Conservation (phyloP, 2,888 invertebrate species). For the Ctena decussata region DNA sequence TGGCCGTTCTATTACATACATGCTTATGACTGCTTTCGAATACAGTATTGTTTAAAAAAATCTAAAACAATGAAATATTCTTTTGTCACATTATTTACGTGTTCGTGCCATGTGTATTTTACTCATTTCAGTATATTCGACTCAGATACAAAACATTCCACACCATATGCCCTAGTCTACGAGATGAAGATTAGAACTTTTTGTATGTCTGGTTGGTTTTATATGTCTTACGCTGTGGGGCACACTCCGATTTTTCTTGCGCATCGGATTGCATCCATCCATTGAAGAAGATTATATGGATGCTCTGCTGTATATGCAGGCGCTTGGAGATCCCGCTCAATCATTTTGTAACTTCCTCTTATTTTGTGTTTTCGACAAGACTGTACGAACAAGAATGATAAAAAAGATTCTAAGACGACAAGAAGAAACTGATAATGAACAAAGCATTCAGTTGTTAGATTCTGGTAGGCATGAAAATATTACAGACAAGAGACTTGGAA, state of each 20-base stretch:
- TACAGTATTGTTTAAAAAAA: too few relatives aligned
- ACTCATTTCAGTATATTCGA: conserved; percentile 16
- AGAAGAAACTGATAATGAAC: too few relatives aligned
- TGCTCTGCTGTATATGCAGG: conserved; percentile 52
- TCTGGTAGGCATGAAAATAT: too few relatives aligned
- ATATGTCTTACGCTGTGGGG: conserved; percentile 61
- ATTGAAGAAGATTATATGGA: neutral
- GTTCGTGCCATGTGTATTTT: too few relatives aligned
- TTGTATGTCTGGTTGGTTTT: conserved; percentile 55
- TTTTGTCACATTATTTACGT: too few relatives aligned
- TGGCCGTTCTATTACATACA: too few relatives aligned
- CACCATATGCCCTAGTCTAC: conserved; percentile 27
- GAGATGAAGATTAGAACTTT: conserved; percentile 58
- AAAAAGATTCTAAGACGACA: neutral
- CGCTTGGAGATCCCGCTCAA: conserved; percentile 60
- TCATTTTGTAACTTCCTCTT: conserved; percentile 58
- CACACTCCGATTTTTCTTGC: conserved; percentile 44
- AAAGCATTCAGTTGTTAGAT: too few relatives aligned
- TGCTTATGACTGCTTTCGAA: too few relatives aligned
- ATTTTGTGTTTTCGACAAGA: conserved; percentile 59
- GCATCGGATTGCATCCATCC: neutral
- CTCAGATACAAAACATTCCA: neutral
- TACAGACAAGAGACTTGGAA: too few relatives aligned
- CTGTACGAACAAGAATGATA: conserved; percentile 4
- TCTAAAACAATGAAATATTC: too few relatives aligned